Evolutionary conservation across 2,797 vertebrate genomes (phyloP), one percentile per base, ranked within the genome.

Genomic region (Pipistrellus nathusii): DNA sequence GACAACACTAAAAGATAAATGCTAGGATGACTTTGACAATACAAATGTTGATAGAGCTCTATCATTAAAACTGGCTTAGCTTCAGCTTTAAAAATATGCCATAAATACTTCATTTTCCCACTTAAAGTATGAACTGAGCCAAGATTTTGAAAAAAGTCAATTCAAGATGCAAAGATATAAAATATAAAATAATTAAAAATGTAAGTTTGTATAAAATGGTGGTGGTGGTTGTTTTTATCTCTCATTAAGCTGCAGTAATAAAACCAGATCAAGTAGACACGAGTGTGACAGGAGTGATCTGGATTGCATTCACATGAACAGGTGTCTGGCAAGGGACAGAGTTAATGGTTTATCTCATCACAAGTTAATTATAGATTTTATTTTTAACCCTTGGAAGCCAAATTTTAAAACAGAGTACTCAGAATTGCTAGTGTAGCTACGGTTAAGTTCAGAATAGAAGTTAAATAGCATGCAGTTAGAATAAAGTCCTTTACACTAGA

Each of bases 1-100:
- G 97, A 98, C 97, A 98, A 97, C 98, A 98, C 72, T 96, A 96
- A 98, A 97, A 97, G 95, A 96, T 84, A 97, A 96, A 93, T 96
- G 97, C 91, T 88, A 96, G 93, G 97, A 95, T 91, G 98, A 97
- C 96, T 97, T 59, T 92, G 96, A 98, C 84, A 97, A 88, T 62
- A 85, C 90, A 95, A 96, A 97, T 94, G 84, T 84, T 96, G 81
- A 84, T 15, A 82, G 80, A 94, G 53, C 21, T 90, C 32, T 89
- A 96, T 53, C 90, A 62, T 64, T 95, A 87, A 97, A 91, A 90
- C 2, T 75, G 90, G 90, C 85, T 97, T 92, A 96, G 82, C 87
- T 69, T 88, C 94, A 96, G 35, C 80, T 96, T 83, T 96, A 93
- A 96, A 96, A 96, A 94, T 35, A 86, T 23, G 76, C 13, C 64